Evolutionary conservation across 2,888 invertebrate genomes (phyloP).

Genomic region (Metopia argyrocephala): DNA sequence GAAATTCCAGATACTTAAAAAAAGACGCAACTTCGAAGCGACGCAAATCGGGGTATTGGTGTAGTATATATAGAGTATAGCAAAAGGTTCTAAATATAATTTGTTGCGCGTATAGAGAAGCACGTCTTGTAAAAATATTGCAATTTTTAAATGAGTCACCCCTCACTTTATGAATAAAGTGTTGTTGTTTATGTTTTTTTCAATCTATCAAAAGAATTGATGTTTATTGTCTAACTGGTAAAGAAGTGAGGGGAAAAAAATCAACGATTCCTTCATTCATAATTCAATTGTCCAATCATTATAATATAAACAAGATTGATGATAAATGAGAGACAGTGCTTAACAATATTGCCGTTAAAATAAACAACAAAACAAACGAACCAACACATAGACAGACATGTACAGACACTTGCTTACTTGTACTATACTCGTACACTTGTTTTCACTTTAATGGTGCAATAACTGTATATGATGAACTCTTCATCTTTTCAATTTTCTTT

Average conservation of each 20-base stretch:
- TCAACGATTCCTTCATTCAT: constrained; percentile 36
- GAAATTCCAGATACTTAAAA: too few relatives aligned
- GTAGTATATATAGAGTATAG: too few relatives aligned
- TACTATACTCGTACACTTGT: neutral
- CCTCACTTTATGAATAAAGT: too few relatives aligned
- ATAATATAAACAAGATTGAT: constrained; percentile 59
- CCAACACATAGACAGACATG: neutral
- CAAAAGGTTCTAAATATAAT: too few relatives aligned
- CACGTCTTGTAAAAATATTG: neutral
- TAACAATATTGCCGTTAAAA: constrained; percentile 36
- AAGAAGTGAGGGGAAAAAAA: neutral
- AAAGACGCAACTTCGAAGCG: too few relatives aligned
- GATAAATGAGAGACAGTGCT: constrained; percentile 55
- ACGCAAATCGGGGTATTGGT: too few relatives aligned
- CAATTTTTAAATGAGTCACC: neutral
- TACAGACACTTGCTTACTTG: neutral
- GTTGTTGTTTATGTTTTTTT: too few relatives aligned
- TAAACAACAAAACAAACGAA: neutral
- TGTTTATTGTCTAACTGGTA: neutral
- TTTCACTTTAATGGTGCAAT: constrained; percentile 26
- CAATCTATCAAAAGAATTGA: neutral
- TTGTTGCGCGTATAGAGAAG: too few relatives aligned
- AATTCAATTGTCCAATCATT: constrained; percentile 62
- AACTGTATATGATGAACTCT: constrained; percentile 49
- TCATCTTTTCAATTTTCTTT: neutral